A percentile compares a stretch with the other conserved stretches of the same genome.
Conservation (phyloP, 2,113 vertebrate species). For the Zeus faber region DNA sequence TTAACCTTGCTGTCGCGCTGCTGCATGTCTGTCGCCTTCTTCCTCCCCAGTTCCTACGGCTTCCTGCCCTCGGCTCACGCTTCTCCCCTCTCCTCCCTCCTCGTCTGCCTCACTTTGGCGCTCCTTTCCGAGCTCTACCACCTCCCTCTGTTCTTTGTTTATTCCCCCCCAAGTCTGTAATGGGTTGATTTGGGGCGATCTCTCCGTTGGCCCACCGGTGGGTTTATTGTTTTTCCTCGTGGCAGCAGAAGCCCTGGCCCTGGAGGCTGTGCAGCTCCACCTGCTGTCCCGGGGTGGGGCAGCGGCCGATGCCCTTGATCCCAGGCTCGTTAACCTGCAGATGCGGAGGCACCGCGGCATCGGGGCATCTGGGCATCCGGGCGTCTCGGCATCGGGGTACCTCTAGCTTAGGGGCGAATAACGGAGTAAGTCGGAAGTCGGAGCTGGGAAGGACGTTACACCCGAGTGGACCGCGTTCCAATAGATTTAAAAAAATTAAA, state of each 20-base stretch:
- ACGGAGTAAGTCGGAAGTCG: conserved; percentile 51
- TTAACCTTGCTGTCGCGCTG: background rate
- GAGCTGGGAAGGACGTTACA: too few species aligned
- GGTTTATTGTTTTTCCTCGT: conserved; percentile 50
- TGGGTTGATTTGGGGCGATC: conserved; percentile 61
- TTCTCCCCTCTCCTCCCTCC: too few species aligned
- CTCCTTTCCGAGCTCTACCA: too few species aligned
- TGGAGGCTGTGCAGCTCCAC: background rate
- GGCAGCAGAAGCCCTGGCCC: conserved; percentile 39
- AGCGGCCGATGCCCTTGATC: conserved; percentile 48
- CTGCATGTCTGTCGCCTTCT: background rate
- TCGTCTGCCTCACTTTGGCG: conserved; percentile 26
- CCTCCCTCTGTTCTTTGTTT: too few species aligned
- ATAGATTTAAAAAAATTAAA: too few species aligned
- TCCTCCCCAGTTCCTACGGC: too few species aligned
- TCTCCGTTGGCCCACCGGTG: conserved; percentile 45
- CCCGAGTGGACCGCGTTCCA: too few species aligned
- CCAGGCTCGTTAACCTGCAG: conserved; percentile 53
- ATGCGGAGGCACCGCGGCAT: conserved; percentile 45
- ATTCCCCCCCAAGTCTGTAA: too few species aligned
- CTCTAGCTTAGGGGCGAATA: conserved; percentile 52
- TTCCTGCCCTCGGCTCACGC: too few species aligned
- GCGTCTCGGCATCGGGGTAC: conserved; percentile 50
- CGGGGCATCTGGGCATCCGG: too few species aligned
- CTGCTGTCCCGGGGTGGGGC: conserved; percentile 5